These are phyloP conservation scores for Parazoanthus swiftii DNA, from an alignment of 92 coral and sea anemone species.

Conservation along the genomic window DNA sequence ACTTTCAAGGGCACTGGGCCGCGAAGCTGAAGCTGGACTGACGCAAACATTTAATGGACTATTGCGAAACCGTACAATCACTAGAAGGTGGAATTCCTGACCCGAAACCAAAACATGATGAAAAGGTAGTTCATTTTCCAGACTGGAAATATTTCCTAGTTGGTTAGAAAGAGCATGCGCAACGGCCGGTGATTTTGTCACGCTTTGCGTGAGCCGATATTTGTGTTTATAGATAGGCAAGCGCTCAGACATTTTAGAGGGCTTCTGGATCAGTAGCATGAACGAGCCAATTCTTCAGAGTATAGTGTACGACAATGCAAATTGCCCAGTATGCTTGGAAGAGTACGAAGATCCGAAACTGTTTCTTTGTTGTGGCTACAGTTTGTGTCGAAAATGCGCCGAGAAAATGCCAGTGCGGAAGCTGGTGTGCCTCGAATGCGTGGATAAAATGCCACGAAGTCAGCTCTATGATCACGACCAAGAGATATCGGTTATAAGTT, in stretches of 20 bases:
- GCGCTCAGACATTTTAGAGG: not conserved
- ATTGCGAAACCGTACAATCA: not conserved
- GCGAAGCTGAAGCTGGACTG: not conserved
- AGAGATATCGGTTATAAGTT: not conserved
- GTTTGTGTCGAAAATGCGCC: constrained; percentile 40
- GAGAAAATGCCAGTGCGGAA: constrained; percentile 1
- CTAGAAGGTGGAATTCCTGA: not conserved
- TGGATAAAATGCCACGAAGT: not conserved
- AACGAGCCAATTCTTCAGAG: constrained; percentile 16
- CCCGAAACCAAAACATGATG: not conserved
- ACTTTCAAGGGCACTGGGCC: not conserved
- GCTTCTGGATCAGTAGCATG: not conserved
- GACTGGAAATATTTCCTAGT: no score
- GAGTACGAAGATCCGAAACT: constrained; percentile 38
- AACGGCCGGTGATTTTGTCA: not conserved
- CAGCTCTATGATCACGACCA: not conserved
- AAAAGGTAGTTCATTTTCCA: not conserved
- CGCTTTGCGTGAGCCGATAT: not conserved
- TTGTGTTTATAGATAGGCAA: not conserved
- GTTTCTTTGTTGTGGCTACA: constrained; percentile 30
- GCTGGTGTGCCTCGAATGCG: constrained; percentile 15
- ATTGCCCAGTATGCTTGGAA: constrained; percentile 33
- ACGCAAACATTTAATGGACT: not conserved
- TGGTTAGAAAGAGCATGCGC: not conserved
- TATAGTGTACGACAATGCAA: constrained; percentile 26